Evolutionary conservation across 2,113 vertebrate genomes (phyloP).

Genomic region (Montifringilla adamsi): DNA sequence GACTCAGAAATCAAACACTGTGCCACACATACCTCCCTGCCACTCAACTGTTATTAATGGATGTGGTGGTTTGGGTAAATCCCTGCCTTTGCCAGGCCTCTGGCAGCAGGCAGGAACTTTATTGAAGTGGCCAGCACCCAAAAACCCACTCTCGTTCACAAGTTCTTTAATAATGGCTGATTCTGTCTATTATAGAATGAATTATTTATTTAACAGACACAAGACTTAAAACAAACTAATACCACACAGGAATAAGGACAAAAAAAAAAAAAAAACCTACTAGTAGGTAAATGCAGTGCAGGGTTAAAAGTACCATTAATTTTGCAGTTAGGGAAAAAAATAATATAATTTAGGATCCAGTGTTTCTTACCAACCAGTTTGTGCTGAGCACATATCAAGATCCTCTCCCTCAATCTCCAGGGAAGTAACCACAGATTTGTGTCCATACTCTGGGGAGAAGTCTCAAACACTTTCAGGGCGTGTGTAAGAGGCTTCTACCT

Average conservation of each 20-base stretch:
- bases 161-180: neutral
- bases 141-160: neutral
- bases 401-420: neutral
- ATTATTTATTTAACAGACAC: neutral
- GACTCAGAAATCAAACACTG: neutral
- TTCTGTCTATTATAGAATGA: neutral
- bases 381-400: neutral
- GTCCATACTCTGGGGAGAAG: neutral
- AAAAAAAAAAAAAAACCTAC: neutral
- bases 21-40: neutral
- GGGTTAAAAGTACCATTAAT: neutral
- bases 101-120: neutral
- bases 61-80: neutral
- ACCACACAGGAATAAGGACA: neutral
- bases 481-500: neutral
- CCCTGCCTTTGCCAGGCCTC: neutral
- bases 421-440: neutral
- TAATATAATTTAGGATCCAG: neutral
- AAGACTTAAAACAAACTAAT: neutral
- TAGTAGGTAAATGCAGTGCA: neutral
- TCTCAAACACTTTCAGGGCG: neutral
- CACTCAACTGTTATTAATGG: neutral
- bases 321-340: neutral
- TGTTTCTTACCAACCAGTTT: neutral
- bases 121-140: neutral